A percentile compares a stretch with the other conserved stretches of the same genome.
Evolutionary conservation across 2,113 vertebrate genomes (phyloP).

Genomic region (Cranoglanis bouderius): DNA sequence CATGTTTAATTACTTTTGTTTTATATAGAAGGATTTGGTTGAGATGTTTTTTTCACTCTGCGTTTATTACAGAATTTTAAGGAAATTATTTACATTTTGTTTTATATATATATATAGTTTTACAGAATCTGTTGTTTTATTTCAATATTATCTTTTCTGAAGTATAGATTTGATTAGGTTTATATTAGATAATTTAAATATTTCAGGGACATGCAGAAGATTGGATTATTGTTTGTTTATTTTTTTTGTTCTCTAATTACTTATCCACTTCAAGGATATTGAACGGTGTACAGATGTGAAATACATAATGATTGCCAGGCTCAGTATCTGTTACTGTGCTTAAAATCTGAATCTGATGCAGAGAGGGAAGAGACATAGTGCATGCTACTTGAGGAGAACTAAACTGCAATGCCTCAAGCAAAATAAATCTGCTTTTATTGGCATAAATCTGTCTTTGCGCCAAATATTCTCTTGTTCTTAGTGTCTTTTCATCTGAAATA

Average conservation of each 20-base stretch:
- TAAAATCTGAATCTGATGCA: background rate
- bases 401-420: background rate
- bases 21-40: background rate
- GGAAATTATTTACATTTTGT: background rate
- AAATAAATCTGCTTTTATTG: background rate
- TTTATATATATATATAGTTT: background rate
- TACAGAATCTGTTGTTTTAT: constrained; percentile 1
- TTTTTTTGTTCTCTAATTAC: background rate
- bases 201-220: background rate
- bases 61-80: background rate
- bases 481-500: background rate
- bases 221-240: background rate
- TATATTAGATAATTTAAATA: background rate
- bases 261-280: background rate
- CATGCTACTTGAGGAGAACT: background rate
- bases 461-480: background rate
- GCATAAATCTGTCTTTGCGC: background rate
- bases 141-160: background rate
- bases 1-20: background rate
- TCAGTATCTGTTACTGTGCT: background rate
- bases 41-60: background rate
- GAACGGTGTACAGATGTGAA: background rate
- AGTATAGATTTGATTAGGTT: background rate
- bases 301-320: background rate
- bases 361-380: background rate